Evolutionary conservation across 2,113 vertebrate genomes (phyloP).

Genomic region (Ctenodactylus gundi): DNA sequence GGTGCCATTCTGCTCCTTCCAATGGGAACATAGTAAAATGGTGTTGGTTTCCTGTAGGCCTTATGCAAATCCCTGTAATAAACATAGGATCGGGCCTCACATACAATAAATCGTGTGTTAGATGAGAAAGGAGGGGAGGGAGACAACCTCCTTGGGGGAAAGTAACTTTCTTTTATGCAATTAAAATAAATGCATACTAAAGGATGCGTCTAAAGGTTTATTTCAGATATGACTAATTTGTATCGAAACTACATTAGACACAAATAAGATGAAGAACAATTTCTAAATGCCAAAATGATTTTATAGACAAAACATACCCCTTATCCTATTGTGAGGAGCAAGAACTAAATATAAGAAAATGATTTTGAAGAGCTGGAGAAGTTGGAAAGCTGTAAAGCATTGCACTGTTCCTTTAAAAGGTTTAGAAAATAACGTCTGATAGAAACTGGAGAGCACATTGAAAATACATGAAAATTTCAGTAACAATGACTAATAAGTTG

Average conservation of each 20-base stretch:
- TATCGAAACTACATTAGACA: constrained; percentile 55
- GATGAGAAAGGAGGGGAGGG: neutral
- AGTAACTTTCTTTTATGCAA: constrained; percentile 47
- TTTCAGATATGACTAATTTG: constrained; percentile 65
- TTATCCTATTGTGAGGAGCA: constrained; percentile 4
- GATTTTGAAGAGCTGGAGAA: neutral
- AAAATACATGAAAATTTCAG: neutral
- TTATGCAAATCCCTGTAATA: constrained; percentile 80
- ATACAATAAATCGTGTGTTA: constrained; percentile 67
- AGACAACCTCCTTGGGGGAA: constrained; percentile 61
- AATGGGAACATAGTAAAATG: constrained; percentile 79
- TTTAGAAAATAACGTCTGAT: neutral
- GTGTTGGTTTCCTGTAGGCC: constrained; percentile 74
- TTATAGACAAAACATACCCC: neutral
- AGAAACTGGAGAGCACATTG: neutral
- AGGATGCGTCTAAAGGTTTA: constrained; percentile 64
- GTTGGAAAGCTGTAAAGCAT: neutral
- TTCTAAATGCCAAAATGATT: neutral
- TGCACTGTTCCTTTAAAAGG: constrained; percentile 11
- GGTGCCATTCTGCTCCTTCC: constrained; percentile 81
- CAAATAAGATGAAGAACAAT: neutral
- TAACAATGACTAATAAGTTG: neutral
- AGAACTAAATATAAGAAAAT: too few species aligned
- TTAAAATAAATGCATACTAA: constrained; percentile 72
- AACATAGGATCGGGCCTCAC: constrained; percentile 72